Percentiles rank a stretch among this genome's conserved stretches.
phyloP scores from a whole-genome alignment of 2,113 vertebrate species.

The Symphodus melops region DNA sequence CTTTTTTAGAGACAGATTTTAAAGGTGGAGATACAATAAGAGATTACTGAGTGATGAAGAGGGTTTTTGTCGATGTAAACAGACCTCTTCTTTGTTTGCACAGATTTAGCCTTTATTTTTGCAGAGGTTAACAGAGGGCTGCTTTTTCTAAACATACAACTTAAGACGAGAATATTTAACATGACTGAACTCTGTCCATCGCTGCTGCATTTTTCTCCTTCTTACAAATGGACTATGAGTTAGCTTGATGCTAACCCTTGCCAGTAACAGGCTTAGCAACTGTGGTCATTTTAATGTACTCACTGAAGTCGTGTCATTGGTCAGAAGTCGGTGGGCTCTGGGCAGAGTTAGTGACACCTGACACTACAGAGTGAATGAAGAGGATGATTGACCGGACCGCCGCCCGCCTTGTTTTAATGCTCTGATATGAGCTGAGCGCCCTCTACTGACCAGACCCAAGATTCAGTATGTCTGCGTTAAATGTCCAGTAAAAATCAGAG shows the following conservation, averaged over 20 bases:
- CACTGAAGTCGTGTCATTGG: too few species aligned
- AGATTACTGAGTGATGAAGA: not conserved
- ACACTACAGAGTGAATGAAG: too few species aligned
- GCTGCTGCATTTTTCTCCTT: too few species aligned
- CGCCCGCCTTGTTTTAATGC: too few species aligned
- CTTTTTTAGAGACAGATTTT: not conserved
- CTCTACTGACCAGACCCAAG: not conserved
- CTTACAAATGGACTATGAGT: too few species aligned
- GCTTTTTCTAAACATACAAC: not conserved
- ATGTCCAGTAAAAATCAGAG: too few species aligned
- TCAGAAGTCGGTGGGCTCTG: too few species aligned
- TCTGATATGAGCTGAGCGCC: not conserved
- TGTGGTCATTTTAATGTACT: too few species aligned
- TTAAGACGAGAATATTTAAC: not conserved
- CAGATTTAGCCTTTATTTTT: not conserved
- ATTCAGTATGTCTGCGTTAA: too few species aligned
- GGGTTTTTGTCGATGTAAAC: not conserved
- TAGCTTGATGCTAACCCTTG: too few species aligned
- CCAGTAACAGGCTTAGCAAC: too few species aligned
- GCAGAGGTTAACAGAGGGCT: not conserved
- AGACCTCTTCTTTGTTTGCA: not conserved
- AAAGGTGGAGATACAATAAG: not conserved
- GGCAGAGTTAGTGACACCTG: too few species aligned
- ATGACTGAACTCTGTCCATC: not conserved
- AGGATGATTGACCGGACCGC: not conserved